Percentiles rank a stretch among this genome's conserved stretches.
phyloP scores from a whole-genome alignment of 2,888 invertebrate genomes.

The Caenorhabditis sp. region DNA sequence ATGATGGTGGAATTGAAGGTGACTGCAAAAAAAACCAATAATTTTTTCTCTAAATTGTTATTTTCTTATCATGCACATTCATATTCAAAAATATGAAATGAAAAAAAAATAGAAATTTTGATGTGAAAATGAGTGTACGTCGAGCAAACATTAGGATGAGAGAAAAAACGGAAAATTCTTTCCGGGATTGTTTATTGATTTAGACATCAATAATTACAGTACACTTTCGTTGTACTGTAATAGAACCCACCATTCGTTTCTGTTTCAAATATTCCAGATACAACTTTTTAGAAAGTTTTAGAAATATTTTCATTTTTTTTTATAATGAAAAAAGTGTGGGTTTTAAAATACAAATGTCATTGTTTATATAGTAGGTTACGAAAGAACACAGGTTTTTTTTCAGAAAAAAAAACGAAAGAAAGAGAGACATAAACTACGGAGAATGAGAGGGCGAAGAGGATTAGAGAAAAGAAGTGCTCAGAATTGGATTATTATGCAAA shows the following conservation, averaged over 20 bases:
- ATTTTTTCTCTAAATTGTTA: not conserved
- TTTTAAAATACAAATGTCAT: not conserved
- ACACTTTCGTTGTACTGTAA: too few species aligned
- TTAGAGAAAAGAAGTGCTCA: not conserved
- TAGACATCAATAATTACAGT: not conserved
- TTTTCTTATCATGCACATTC: not conserved
- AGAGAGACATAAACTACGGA: not conserved
- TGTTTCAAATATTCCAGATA: slow-evolving; percentile 6
- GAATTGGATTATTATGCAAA: too few species aligned
- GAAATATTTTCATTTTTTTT: slow-evolving; percentile 26
- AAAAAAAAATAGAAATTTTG: not conserved
- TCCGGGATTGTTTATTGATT: not conserved
- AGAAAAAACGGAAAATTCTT: not conserved
- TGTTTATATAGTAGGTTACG: not conserved
- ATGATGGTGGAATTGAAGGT: not conserved
- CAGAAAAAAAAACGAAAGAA: slow-evolving; percentile 1
- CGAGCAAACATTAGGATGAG: not conserved
- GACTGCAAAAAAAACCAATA: not conserved
- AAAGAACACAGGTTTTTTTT: not conserved
- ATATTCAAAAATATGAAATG: not conserved
- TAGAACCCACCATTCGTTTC: not conserved
- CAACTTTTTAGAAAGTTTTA: slow-evolving; percentile 22
- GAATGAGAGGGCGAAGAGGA: not conserved
- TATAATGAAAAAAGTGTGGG: not conserved
- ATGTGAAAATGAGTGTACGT: not conserved